Conservation (phyloP, 2,888 invertebrate species). For the Pandemis cinnamomeana region DNA sequence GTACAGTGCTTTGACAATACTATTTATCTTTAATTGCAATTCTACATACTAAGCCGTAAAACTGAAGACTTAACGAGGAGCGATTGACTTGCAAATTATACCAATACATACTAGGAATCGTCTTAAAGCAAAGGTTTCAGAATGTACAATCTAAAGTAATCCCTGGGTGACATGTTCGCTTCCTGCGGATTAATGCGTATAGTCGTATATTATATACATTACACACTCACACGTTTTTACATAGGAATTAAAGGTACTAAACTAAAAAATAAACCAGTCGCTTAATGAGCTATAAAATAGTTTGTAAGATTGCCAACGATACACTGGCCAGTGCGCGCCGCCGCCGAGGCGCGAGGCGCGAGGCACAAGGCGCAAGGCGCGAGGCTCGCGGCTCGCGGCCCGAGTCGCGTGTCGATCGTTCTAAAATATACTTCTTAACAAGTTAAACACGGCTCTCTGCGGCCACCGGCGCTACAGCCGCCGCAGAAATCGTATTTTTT, state of each 20-base stretch:
- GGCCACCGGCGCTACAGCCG: slow-evolving; percentile 46
- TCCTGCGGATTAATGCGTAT: slow-evolving; percentile 66
- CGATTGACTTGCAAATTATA: slow-evolving; percentile 59
- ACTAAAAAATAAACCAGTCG: slow-evolving; percentile 82
- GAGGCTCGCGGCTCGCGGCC: slow-evolving; percentile 46
- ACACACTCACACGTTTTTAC: slow-evolving; percentile 82
- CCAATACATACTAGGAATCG: slow-evolving; percentile 52
- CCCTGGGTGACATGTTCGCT: slow-evolving; percentile 59
- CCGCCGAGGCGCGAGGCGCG: slow-evolving; percentile 48
- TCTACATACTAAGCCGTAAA: slow-evolving; percentile 71
- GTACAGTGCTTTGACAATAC: slow-evolving; percentile 73
- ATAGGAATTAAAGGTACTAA: slow-evolving; percentile 79
- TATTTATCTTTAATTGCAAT: slow-evolving; percentile 68
- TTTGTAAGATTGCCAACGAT: slow-evolving; percentile 78
- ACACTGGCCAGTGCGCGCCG: slow-evolving; percentile 77
- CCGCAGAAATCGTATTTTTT: slow-evolving; percentile 59
- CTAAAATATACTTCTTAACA: slow-evolving; percentile 76
- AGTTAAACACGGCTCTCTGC: slow-evolving; percentile 65
- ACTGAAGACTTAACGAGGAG: slow-evolving; percentile 74
- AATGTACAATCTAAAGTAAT: slow-evolving; percentile 65
- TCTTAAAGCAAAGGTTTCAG: slow-evolving; percentile 46
- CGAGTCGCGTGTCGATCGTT: slow-evolving; percentile 68
- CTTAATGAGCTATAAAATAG: slow-evolving; percentile 81
- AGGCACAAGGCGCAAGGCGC: slow-evolving; percentile 60
- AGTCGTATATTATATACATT: slow-evolving; percentile 75